A percentile compares a stretch with the other conserved stretches of the same genome.
phyloP scores from a whole-genome alignment of 23 tunicate species.

The Trididemnum clinides region DNA sequence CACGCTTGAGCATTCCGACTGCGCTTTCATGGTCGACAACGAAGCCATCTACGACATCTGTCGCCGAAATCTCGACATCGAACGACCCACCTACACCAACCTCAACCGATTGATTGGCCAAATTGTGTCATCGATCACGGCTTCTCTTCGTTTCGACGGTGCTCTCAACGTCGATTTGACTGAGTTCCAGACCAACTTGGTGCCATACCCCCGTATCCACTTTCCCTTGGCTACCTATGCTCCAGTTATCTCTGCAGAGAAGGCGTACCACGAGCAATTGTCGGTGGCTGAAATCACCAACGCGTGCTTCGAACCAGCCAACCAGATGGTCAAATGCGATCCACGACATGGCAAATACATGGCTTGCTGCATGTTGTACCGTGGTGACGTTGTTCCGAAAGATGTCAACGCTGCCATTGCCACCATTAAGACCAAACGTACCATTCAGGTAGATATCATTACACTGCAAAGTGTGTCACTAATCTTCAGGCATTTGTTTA shows the following conservation, averaged over 20 bases:
- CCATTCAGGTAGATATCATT: slow-evolving; percentile 97
- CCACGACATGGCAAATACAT: slow-evolving; percentile 91
- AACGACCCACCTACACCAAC: slow-evolving; percentile 96
- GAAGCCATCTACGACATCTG: slow-evolving; percentile 99
- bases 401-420: slow-evolving; percentile 99
- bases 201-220: slow-evolving; percentile 99
- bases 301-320: slow-evolving; percentile 99
- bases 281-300: slow-evolving; percentile 99
- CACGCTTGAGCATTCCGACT: slow-evolving; percentile 98
- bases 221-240: slow-evolving; percentile 94
- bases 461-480: no score
- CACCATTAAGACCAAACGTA: slow-evolving; percentile 95
- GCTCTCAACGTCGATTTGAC: slow-evolving; percentile 92
- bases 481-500: no score
- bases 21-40: slow-evolving; percentile 99
- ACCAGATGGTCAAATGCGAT: slow-evolving; percentile 96
- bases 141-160: slow-evolving; percentile 89
- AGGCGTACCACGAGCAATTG: slow-evolving; percentile 97
- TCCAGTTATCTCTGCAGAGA: slow-evolving; percentile 75
- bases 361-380: slow-evolving; percentile 98
- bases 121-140: slow-evolving; percentile 95
- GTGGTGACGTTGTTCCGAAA: slow-evolving; percentile 99
- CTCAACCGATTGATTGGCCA: slow-evolving; percentile 92
- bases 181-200: slow-evolving; percentile 99
- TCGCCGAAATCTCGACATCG: slow-evolving; percentile 93